Base-by-base conservation (phyloP, 1,140 invertebrate genomes). In the Stegodyphus dumicola region DNA sequence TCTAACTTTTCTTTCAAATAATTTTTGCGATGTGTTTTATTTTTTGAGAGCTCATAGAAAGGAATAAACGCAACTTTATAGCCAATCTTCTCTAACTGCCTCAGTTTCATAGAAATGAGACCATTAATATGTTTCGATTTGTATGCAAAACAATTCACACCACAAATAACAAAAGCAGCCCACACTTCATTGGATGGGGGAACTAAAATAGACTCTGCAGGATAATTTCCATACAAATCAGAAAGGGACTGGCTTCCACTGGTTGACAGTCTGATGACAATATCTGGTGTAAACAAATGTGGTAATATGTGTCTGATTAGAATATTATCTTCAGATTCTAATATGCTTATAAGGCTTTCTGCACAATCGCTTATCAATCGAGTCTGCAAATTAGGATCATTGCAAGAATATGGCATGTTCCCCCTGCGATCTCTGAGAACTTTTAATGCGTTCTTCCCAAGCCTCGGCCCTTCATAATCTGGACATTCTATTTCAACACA, bases 401-500 rank as follows among this genome's bases (percentile, higher is more conserved):
- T 6, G 18, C 52, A n/a, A 10, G 17, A 18, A 17, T 2, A n/a
- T 7, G 70, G 54, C 9, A 66, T 7, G 48, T 75, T 83, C 6
- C 79, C 71, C 18, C 60, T 65, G 10, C 60, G 56, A 11, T 65
- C 75, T 9, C 7, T 9, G 7, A 83, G 18, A 6, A 83, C 11
- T 18, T 53, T 65, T 11, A 51, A 15, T 18, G 18, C n/a, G 15
- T 65, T 11, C 15, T 9, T 52, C 17, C 7, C 10, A 1, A 83
- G 13, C 53, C 71, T 49, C 13, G 69, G 70, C 6, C 79, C 79
- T 49, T 9, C 18, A 33, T 83, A 83, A 48, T 83, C 79, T 48
- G 51, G 7, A 10, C 79, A 83, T 66, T 83, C 79, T 10, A 75
- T 83, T 51, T 71, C 60, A 13, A 75, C 13, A 48, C 79, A 83